Base-by-base conservation (phyloP, 2,888 invertebrate genomes). In the Leuctra nigra region DNA sequence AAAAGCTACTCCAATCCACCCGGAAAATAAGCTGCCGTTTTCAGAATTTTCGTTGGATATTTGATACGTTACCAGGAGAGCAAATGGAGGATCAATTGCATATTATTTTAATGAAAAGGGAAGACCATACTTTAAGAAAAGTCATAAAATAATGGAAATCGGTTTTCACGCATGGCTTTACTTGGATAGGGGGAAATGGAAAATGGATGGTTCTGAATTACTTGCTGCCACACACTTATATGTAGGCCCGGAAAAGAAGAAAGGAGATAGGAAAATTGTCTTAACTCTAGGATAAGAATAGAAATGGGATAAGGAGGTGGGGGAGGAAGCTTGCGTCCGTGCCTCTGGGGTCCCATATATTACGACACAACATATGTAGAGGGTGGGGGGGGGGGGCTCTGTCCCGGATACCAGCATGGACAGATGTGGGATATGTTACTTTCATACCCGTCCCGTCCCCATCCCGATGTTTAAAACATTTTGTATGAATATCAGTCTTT, bases 351-450 rank as follows among this genome's bases (percentile, higher is more conserved):
- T 4, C 23, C 44, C 44, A 44, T 44, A 44, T 44, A 22, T 44
- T 44, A 44, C 23, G n/a, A n/a, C 44, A 9, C 23, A 44, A 23
- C 44, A 44, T 44, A 23, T 44, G 20, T 44, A n/a, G n/a, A n/a
- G n/a, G n/a, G n/a, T n/a, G n/a, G n/a, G n/a, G n/a, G n/a, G n/a
- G n/a, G n/a, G n/a, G n/a, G n/a, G n/a, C n/a, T n/a, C 11, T 29
- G 29, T 11, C 29, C 29, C 6, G 29, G 11, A 6, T 7, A 29
- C 7, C 29, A 29, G 11, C 7, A 29, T 29, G 50, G 50, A 50
- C 50, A 50, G 50, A 50, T 50, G 50, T 35, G 35, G 35, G 50
- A 50, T 29, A 14, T 33, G 33, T 35, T 50, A 4, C 25, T 16
- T 35, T 22, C 50, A 50, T 50, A 33, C 14, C 18, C 33, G 29